These are phyloP conservation scores for Phengaris arion DNA, from an alignment of 2,888 invertebrate species.

Conservation along the genomic window DNA sequence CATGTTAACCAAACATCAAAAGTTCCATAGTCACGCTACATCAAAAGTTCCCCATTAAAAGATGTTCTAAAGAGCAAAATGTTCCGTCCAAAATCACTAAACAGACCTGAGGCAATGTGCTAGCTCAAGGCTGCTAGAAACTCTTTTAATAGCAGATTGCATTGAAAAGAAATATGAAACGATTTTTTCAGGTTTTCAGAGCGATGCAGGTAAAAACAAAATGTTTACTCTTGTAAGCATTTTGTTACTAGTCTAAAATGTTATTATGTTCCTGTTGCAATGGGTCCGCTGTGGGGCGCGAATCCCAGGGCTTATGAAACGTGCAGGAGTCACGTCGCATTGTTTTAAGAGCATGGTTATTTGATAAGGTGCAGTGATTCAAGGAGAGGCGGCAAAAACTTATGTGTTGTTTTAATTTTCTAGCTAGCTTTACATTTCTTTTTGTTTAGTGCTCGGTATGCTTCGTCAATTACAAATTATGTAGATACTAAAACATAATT, in stretches of 20 bases:
- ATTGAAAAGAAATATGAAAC: background rate
- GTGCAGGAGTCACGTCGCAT: background rate
- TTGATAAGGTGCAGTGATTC: background rate
- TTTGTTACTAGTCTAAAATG: background rate
- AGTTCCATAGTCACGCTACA: too few species aligned
- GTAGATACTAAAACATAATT: slow-evolving; percentile 19
- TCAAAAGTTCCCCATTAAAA: too few species aligned
- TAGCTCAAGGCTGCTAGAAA: background rate
- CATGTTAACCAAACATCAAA: too few species aligned
- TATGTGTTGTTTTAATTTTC: background rate
- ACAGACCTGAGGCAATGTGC: background rate
- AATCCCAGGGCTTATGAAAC: background rate
- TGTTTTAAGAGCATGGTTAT: background rate
- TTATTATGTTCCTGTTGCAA: background rate
- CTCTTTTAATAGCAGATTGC: too few species aligned
- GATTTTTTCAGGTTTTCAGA: background rate
- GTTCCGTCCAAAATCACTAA: background rate
- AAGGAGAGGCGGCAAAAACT: background rate
- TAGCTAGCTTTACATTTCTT: background rate
- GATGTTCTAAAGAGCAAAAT: background rate
- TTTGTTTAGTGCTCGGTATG: background rate
- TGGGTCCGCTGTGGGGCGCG: background rate
- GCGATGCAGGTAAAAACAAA: background rate
- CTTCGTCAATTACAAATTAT: slow-evolving; percentile 4
- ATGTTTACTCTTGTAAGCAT: background rate